These are phyloP conservation scores for Limonius californicus DNA, from an alignment of 1,140 invertebrate species.

Conservation along the genomic window DNA sequence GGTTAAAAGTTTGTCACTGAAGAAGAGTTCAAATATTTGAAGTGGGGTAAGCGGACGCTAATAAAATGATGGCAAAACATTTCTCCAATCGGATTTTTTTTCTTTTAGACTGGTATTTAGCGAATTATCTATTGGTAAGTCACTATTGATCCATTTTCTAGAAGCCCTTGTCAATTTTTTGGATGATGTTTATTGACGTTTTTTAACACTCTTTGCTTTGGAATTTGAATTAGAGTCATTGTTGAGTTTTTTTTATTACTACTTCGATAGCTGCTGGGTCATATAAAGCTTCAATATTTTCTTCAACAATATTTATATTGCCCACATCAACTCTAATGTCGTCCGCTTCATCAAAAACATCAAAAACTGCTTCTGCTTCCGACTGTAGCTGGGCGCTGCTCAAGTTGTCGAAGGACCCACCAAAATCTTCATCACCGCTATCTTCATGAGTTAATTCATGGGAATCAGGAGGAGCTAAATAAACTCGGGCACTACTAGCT, in stretches of 20 bases:
- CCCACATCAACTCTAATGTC: background rate
- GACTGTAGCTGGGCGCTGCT: background rate
- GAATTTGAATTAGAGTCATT: no score
- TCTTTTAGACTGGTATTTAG: background rate
- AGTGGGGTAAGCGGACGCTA: background rate
- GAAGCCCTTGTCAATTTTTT: background rate
- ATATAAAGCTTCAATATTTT: background rate
- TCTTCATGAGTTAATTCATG: background rate
- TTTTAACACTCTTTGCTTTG: background rate
- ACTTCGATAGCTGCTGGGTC: background rate
- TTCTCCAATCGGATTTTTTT: background rate
- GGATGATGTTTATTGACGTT: background rate
- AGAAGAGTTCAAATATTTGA: slow-evolving; percentile 11
- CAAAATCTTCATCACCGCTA: background rate
- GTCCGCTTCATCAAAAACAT: background rate
- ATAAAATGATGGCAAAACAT: background rate
- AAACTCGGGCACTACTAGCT: background rate
- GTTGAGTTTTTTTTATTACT: background rate
- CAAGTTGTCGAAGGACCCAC: background rate
- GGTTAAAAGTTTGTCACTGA: background rate
- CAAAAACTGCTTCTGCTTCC: background rate
- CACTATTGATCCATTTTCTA: background rate
- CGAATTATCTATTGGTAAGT: background rate
- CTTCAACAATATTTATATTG: background rate
- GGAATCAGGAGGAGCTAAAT: background rate